phyloP scores from a whole-genome alignment of 2,113 vertebrate genomes.

The Peromyscus maniculatus region DNA sequence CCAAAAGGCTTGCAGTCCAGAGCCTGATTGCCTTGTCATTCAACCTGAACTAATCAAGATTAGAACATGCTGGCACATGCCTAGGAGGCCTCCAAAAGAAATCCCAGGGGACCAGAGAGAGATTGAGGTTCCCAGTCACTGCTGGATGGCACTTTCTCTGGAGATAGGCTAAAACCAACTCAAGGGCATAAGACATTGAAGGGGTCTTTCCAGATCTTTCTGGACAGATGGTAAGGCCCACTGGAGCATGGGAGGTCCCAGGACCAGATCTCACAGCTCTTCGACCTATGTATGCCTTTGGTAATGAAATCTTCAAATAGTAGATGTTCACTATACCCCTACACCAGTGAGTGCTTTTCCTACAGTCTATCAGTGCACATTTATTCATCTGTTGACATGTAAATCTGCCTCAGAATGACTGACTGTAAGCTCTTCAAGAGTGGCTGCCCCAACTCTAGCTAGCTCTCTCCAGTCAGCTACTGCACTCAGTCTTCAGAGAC shows the following conservation, averaged over 20 bases:
- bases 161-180: neutral
- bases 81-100: slow-evolving; percentile 55
- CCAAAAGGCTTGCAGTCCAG: neutral
- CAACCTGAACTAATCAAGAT: slow-evolving; percentile 67
- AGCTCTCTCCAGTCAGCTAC: neutral
- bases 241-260: neutral
- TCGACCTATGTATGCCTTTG: neutral
- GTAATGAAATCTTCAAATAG: neutral
- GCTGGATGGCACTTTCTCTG: neutral
- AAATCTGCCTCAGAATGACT: neutral
- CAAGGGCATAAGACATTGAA: neutral
- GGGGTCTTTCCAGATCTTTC: neutral
- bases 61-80: slow-evolving; percentile 38
- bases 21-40: slow-evolving; percentile 5
- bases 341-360: neutral
- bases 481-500: neutral
- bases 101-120: slow-evolving; percentile 42
- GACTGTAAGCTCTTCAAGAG: neutral
- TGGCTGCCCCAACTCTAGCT: neutral
- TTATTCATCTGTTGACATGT: neutral
- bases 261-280: neutral
- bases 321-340: no score
- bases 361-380: no score
- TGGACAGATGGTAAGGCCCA: neutral
- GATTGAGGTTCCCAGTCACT: neutral